These are phyloP conservation scores for Orientallactaga bullata DNA, from an alignment of 2,113 vertebrate species.

Conservation along the genomic window DNA sequence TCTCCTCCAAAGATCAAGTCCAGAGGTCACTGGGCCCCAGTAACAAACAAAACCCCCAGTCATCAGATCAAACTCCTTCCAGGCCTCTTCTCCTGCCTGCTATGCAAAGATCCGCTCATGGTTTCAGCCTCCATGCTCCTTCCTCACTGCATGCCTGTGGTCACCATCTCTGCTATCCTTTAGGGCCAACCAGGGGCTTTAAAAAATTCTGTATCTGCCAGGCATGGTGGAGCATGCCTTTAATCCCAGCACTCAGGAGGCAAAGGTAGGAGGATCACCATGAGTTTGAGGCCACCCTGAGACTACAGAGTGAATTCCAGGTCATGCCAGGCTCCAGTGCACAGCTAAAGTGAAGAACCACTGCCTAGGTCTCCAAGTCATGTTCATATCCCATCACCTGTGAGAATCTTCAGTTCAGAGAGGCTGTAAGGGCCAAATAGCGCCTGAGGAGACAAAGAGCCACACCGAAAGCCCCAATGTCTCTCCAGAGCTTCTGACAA, in stretches of 20 bases:
- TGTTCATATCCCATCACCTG: too few species aligned
- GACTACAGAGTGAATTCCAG: neutral
- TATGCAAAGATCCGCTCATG: neutral
- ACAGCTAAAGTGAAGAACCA: neutral
- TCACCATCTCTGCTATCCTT: neutral
- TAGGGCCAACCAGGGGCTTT: neutral
- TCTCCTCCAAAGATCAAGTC: slow-evolving; percentile 42
- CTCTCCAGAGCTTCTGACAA: neutral
- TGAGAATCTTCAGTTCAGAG: too few species aligned
- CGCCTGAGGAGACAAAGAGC: neutral
- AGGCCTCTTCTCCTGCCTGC: neutral
- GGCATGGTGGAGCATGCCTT: too few species aligned
- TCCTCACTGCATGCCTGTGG: neutral
- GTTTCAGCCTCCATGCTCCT: neutral
- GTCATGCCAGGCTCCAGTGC: neutral
- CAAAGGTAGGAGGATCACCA: too few species aligned
- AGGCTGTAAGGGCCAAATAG: neutral
- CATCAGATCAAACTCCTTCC: neutral
- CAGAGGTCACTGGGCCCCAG: neutral
- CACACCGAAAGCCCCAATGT: neutral
- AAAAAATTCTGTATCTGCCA: neutral
- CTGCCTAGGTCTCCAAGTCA: neutral
- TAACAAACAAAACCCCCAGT: neutral
- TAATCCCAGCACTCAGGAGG: too few species aligned
- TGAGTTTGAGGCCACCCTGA: too few species aligned